phyloP scores from a whole-genome alignment of 1,140 invertebrate species.

The Phenacoccus solenopsis region DNA sequence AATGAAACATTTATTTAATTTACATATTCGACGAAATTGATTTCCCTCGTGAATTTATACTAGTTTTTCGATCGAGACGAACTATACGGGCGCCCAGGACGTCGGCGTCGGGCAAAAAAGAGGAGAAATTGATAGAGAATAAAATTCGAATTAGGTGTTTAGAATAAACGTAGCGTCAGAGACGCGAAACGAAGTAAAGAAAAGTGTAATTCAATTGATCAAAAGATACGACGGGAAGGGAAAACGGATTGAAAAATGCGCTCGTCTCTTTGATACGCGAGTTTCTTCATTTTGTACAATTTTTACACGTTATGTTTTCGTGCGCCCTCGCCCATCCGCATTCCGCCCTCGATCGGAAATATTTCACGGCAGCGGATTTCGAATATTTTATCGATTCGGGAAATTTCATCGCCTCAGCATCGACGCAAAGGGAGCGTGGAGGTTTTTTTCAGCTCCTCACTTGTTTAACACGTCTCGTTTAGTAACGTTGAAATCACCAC shows the following conservation, averaged over 20 bases:
- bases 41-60: background rate
- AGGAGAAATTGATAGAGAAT: background rate
- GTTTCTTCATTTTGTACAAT: background rate
- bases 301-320: background rate
- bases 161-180: too few relatives aligned
- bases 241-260: background rate
- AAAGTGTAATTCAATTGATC: background rate
- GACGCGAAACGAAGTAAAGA: background rate
- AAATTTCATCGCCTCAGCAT: background rate
- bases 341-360: slow-evolving; percentile 1
- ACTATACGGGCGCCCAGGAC: background rate
- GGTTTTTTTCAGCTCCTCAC: background rate
- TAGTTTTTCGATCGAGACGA: background rate
- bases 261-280: background rate
- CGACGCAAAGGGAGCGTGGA: background rate
- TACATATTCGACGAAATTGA: background rate
- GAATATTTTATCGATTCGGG: background rate
- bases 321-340: background rate
- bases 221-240: background rate
- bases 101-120: background rate
- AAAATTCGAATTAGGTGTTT: slow-evolving; percentile 3
- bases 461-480: background rate
- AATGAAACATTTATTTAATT: slow-evolving; percentile 4
- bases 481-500: background rate
- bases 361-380: background rate